phyloP scores from a whole-genome alignment of 1,140 invertebrate species.

The Lordiphosa collinella region DNA sequence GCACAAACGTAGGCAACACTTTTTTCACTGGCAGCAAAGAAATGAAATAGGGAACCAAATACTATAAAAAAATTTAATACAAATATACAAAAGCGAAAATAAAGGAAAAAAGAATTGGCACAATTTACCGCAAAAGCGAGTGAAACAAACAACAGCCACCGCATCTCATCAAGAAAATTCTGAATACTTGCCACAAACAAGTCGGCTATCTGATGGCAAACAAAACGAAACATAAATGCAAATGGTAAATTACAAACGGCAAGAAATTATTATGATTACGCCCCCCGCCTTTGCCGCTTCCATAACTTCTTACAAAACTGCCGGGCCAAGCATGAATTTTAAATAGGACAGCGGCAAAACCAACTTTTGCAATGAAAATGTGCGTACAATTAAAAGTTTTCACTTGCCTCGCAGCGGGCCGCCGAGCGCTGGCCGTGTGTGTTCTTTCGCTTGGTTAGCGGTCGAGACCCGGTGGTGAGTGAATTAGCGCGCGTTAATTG shows the following conservation, averaged over 20 bases:
- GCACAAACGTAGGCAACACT: constrained; percentile 29
- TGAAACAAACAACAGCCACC: constrained; percentile 15
- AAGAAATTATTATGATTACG: constrained; percentile 59
- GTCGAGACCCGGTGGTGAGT: constrained; percentile 8
- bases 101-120: constrained; percentile 1
- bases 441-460: constrained; percentile 24
- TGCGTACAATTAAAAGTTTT: constrained; percentile 72
- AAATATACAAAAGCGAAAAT: constrained; percentile 41
- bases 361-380: constrained; percentile 72
- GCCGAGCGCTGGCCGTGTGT: constrained; percentile 7
- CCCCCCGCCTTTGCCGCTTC: neutral
- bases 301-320: constrained; percentile 52
- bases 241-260: constrained; percentile 59
- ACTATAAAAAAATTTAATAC: constrained; percentile 45
- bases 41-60: neutral
- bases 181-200: constrained; percentile 21
- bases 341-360: constrained; percentile 21
- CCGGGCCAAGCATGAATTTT: constrained; percentile 35
- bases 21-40: neutral
- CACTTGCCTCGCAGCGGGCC: constrained; percentile 44
- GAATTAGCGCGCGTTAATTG: constrained; percentile 60
- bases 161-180: constrained; percentile 49
- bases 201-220: constrained; percentile 18
- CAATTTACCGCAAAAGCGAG: constrained; percentile 48
- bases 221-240: constrained; percentile 36